Percentiles rank a stretch among this genome's conserved stretches.
These are phyloP conservation scores for Regulus satrapa DNA, from an alignment of 2,113 vertebrate species.

Conservation along the genomic window DNA sequence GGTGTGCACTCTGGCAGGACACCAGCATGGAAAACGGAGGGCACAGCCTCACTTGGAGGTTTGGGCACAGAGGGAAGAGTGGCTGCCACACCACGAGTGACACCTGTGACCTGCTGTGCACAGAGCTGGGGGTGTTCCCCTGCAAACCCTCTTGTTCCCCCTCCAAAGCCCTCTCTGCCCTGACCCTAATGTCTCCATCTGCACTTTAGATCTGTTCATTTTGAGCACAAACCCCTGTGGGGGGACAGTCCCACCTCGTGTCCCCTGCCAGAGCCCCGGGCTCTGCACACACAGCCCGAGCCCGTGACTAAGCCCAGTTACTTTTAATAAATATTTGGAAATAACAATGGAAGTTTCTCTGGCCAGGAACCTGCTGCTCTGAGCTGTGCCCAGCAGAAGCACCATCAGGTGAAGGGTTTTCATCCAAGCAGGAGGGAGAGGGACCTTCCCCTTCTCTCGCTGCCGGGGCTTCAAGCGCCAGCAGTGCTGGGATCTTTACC, in stretches of 20 bases:
- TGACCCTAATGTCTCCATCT: background rate
- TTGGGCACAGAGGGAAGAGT: background rate
- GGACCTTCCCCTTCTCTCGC: background rate
- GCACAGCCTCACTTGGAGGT: accelerated
- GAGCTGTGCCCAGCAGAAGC: background rate
- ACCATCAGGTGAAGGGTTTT: background rate
- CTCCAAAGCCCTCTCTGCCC: background rate
- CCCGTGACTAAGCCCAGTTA: background rate
- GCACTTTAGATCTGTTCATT: background rate
- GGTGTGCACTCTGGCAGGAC: background rate
- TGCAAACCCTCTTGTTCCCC: background rate
- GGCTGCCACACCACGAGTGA: accelerated
- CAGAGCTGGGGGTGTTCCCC: accelerated
- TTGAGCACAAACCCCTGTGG: background rate
- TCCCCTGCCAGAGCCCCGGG: background rate
- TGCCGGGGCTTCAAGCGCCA: accelerated
- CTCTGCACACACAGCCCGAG: background rate
- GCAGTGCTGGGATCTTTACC: background rate
- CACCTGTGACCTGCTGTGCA: accelerated
- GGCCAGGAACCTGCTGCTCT: background rate
- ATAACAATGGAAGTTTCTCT: background rate
- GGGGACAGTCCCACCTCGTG: background rate
- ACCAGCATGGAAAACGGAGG: accelerated
- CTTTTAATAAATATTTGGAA: conserved; percentile 16
- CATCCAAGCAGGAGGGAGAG: background rate